Percentiles rank a stretch among this genome's conserved stretches.
These are phyloP conservation scores for Apostichopus parvimensis DNA, from an alignment of 35 echinoderm and acorn worm genomes.

Conservation along the genomic window DNA sequence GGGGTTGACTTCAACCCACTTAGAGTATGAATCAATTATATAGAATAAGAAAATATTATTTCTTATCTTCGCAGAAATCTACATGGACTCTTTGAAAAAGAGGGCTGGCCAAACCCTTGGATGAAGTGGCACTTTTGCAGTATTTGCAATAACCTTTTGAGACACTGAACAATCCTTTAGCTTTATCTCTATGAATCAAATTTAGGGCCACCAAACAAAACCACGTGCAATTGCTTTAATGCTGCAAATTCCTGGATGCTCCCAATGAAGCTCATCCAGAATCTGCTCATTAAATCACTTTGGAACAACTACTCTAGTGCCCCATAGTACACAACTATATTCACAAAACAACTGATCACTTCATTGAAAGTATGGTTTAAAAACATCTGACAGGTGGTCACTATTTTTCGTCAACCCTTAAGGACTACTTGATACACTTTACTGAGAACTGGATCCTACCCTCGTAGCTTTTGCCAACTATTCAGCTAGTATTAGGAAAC, in stretches of 20 bases:
- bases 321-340: constrained; percentile 34
- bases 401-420: constrained; percentile 15
- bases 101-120: constrained; percentile 13
- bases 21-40: constrained; percentile 35
- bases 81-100: constrained; percentile 54
- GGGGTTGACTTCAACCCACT: constrained; percentile 42
- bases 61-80: constrained; percentile 47
- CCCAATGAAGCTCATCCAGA: constrained; percentile 59
- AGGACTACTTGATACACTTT: constrained; percentile 20
- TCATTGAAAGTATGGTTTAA: constrained; percentile 5
- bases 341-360: constrained; percentile 3
- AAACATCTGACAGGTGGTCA: constrained; percentile 24
- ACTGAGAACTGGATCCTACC: constrained; percentile 46
- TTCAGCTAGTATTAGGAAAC: constrained; percentile 46
- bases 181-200: not conserved
- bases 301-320: constrained; percentile 27
- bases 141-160: constrained; percentile 6
- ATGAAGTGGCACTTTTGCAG: constrained; percentile 32
- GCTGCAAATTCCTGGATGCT: constrained; percentile 59
- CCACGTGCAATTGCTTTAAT: constrained; percentile 52
- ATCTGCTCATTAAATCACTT: constrained; percentile 26
- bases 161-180: not conserved
- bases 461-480: constrained; percentile 42
- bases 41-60: constrained; percentile 23
- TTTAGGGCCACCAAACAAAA: constrained; percentile 57